A percentile compares a stretch with the other conserved stretches of the same genome.
Conservation (phyloP, 2,888 invertebrate species). For the Scaptomyza reducta region DNA sequence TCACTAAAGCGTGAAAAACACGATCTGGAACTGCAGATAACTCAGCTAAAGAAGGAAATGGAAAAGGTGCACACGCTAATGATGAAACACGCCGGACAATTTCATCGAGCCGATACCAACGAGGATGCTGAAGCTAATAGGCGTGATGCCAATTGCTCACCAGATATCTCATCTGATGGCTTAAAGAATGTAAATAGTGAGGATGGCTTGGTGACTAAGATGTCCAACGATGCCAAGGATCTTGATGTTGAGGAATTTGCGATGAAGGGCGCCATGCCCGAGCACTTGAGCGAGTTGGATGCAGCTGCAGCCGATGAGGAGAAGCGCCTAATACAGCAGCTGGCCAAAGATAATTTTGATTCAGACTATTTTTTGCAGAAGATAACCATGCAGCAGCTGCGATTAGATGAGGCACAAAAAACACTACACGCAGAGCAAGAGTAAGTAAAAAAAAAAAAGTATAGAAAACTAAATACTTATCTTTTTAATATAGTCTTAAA, state of each 20-base stretch:
- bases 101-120: slow-evolving; percentile 85
- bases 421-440: slow-evolving; percentile 90
- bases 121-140: slow-evolving; percentile 84
- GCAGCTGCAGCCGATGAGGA: slow-evolving; percentile 83
- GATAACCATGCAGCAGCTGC: slow-evolving; percentile 88
- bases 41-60: slow-evolving; percentile 91
- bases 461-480: background rate
- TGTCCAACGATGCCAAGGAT: slow-evolving; percentile 80
- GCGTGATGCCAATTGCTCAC: slow-evolving; percentile 83
- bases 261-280: slow-evolving; percentile 87
- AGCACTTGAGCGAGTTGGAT: slow-evolving; percentile 85
- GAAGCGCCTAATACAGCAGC: slow-evolving; percentile 84
- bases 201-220: slow-evolving; percentile 82
- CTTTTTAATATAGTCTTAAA: too few species aligned
- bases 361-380: slow-evolving; percentile 87
- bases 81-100: slow-evolving; percentile 89
- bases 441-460: slow-evolving; percentile 85
- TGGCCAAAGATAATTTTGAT: slow-evolving; percentile 85
- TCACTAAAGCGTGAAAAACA: slow-evolving; percentile 91
- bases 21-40: slow-evolving; percentile 90
- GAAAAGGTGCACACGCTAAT: slow-evolving; percentile 90
- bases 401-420: slow-evolving; percentile 90
- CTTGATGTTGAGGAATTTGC: slow-evolving; percentile 87
- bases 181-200: slow-evolving; percentile 84
- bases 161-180: slow-evolving; percentile 84